Base-by-base conservation (phyloP, 2,888 invertebrate species). In the Therioaphis trifolii region DNA sequence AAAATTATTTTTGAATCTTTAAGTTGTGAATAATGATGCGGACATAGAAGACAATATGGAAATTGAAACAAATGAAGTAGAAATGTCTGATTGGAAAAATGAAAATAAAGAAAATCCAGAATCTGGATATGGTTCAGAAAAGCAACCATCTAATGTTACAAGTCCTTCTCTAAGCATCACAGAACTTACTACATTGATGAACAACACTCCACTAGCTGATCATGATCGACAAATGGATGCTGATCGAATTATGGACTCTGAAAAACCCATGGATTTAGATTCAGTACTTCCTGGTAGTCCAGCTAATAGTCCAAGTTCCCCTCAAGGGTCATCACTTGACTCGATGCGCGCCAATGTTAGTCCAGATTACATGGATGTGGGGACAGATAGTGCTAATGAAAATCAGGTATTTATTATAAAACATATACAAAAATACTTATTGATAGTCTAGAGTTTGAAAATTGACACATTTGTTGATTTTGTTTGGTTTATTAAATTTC, bases 11-110 rank as follows among this genome's bases (percentile, higher is more conserved):
- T 35, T 35, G 3, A 35, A 35, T 35, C n/a, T 92, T 92, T 0
- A 91, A 92, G 92, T 92, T 86, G 92, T 92, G 85, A 93, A 93
- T 87, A 94, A 94, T 1, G 95, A 95, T 87, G 94, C 95, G 0
- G 95, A 95, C 87, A 91, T 95, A 0, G 95, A 95, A 88, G 95
- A 95, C 87, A 95, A 95, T 87, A 89, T 93, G 0, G 92, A 93
- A 85, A 92, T 91, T 82, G 89, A 85, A 24, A 75, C 84, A 29
- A 85, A 71, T 76, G 52, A 78, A 43, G 52, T 63, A 5, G 84
- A 84, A 78, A 63, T 84, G 58, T 68, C 90, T 4, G 88, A 87
- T 43, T 84, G 82, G 75, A 84, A 79, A 40, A 72, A 46, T 49
- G 85, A 66, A 85, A 87, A 68, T 58, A 85, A 84, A 40, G 86